Evolutionary conservation across 2,888 invertebrate species (phyloP).

Genomic region (Biston betularia): DNA sequence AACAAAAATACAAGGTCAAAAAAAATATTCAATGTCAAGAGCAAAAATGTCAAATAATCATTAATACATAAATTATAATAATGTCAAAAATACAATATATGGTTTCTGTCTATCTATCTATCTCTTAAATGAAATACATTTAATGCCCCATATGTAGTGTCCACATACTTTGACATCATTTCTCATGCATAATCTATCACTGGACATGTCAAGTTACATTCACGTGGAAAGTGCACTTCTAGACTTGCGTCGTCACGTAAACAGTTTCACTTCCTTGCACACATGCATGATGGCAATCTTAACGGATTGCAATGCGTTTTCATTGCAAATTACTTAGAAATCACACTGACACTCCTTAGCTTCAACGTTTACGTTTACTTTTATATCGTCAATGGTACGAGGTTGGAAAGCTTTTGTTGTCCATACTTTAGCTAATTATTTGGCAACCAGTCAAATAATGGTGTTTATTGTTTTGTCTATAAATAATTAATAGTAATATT

Average conservation of each 20-base stretch:
- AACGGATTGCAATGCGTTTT: conserved; percentile 23
- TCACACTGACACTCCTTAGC: background rate
- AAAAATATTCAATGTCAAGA: too few relatives aligned
- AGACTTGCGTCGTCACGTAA: conserved; percentile 31
- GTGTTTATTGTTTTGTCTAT: too few relatives aligned
- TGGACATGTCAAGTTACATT: conserved; percentile 30
- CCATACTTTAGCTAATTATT: background rate
- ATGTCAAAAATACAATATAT: too few relatives aligned
- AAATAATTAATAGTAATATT: too few relatives aligned
- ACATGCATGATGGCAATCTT: conserved; percentile 25
- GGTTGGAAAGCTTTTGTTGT: background rate
- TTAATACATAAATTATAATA: too few relatives aligned
- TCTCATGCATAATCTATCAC: conserved; percentile 22
- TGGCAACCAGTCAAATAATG: background rate
- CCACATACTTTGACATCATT: conserved; percentile 7
- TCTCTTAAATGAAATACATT: background rate
- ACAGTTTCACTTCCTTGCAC: conserved; percentile 43
- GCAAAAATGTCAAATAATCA: too few relatives aligned
- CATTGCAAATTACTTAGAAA: conserved; percentile 26
- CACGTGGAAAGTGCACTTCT: conserved; percentile 37
- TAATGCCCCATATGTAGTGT: background rate
- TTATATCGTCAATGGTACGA: conserved; percentile 3
- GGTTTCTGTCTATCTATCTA: too few relatives aligned
- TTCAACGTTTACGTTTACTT: conserved; percentile 1
- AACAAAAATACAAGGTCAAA: too few relatives aligned